Percentiles rank a stretch among this genome's conserved stretches.
Conservation (phyloP, 1,140 invertebrate species). For the Proales similis region DNA sequence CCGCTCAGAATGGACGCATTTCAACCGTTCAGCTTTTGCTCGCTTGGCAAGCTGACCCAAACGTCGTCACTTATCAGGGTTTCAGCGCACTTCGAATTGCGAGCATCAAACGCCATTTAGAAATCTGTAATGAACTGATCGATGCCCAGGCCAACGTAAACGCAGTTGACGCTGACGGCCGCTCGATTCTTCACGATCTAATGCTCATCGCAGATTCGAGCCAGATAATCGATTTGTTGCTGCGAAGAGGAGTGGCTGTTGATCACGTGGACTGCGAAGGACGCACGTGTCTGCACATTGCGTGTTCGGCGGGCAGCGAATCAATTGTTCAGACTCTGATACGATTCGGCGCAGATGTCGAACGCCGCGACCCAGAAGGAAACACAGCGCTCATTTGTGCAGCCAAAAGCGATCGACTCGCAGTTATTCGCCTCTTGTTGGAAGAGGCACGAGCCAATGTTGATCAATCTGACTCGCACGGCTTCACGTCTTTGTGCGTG, state of each 20-base stretch:
- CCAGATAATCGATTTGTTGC: slow-evolving; percentile 59
- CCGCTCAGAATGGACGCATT: slow-evolving; percentile 81
- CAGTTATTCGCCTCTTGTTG: slow-evolving; percentile 39
- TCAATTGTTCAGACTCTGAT: slow-evolving; percentile 73
- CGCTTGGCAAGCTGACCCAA: neutral
- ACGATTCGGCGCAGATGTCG: slow-evolving; percentile 57
- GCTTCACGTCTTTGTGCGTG: slow-evolving; percentile 82
- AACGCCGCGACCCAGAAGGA: neutral
- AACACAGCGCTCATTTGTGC: neutral
- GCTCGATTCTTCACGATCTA: neutral
- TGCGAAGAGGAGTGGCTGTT: slow-evolving; percentile 81
- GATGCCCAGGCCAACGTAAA: slow-evolving; percentile 72
- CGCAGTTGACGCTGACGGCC: slow-evolving; percentile 61
- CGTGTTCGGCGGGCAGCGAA: slow-evolving; percentile 86
- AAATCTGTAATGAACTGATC: slow-evolving; percentile 44
- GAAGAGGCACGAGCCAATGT: slow-evolving; percentile 64
- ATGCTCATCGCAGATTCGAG: slow-evolving; percentile 55
- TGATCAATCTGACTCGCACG: slow-evolving; percentile 85
- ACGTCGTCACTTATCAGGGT: neutral
- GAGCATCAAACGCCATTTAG: neutral
- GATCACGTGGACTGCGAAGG: slow-evolving; percentile 81
- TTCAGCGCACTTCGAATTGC: neutral
- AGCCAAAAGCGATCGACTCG: neutral
- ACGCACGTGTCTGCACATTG: slow-evolving; percentile 79
- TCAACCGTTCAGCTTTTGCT: slow-evolving; percentile 81